Base-by-base conservation (phyloP, 2,113 vertebrate species). In the Colossoma macropomum region DNA sequence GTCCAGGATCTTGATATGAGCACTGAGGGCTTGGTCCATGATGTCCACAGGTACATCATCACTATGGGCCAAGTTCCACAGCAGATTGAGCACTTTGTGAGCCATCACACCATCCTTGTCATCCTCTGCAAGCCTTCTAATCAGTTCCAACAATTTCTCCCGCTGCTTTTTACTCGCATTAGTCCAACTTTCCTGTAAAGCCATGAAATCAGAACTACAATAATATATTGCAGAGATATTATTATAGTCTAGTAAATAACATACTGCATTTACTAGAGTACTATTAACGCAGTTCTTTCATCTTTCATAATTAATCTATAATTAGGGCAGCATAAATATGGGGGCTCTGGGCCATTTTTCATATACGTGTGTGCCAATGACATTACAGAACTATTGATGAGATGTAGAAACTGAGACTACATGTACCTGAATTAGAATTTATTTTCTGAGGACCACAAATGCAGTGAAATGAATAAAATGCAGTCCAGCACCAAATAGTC, bases 31-130 rank as follows among this genome's bases (percentile, higher is more conserved):
- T 92, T 99, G 96, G 91, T 99, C 98, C 98, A 99, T 99, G 86
- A 99, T 99, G 93, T 99, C 98, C 88, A 99, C 98, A 87, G 98
- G 98, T 41, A 99, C 98, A 86, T 99, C 98, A 86, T 99, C 98
- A 82, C 98, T 99, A 91, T 99, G 98, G 70, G 98, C 98, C 91
- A 99, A 92, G 93, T 99, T 99, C 98, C 98, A 99, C 85, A 99
- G 82, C 41, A 99, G 95, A 89, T 98, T 99, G 77, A 99, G 95
- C 63, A 99, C 98, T 90, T 99, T 99, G 91, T 99, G 98, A 84
- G 98, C 98, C 98, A 99, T 99, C 83, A 99, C 98, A 0, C 98
- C 98, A 81, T 99, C 98, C 90, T 99, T 99, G 91, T 99, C 98
- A 87, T 99, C 98, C 92, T 99, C 98, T 32, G 98, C 98, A 87